Evolutionary conservation across 2,888 invertebrate genomes (phyloP).

Genomic region (Eupithecia inturbata): DNA sequence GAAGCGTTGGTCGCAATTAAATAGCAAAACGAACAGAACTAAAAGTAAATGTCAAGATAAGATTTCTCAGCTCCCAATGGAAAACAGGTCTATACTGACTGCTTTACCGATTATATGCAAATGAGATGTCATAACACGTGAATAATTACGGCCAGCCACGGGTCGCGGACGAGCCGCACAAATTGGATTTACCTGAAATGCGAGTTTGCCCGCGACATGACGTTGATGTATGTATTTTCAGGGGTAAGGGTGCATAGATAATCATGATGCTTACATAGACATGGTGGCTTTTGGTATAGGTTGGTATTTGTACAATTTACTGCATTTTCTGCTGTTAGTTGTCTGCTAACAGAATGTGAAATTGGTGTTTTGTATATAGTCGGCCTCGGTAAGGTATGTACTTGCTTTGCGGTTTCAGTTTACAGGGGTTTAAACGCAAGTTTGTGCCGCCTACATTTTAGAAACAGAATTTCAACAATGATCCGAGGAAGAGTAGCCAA

Average conservation of each 20-base stretch:
- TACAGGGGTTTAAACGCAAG: background rate
- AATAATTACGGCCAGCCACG: constrained; percentile 82
- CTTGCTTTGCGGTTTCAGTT: background rate
- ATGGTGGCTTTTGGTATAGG: background rate
- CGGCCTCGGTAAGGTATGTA: background rate
- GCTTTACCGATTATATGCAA: constrained; percentile 82
- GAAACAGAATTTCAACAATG: background rate
- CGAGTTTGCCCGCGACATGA: constrained; percentile 69
- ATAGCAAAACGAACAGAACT: background rate
- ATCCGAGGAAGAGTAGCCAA: background rate
- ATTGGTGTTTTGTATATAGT: background rate
- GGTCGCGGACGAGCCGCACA: constrained; percentile 78
- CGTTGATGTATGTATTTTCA: constrained; percentile 65
- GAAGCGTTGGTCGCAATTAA: background rate
- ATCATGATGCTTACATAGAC: constrained; percentile 17
- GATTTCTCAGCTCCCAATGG: background rate
- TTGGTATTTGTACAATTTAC: constrained; percentile 9
- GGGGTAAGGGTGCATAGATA: constrained; percentile 43
- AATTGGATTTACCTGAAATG: constrained; percentile 82
- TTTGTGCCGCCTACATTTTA: background rate
- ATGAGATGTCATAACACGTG: constrained; percentile 84
- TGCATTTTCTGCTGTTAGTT: background rate
- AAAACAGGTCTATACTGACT: constrained; percentile 49
- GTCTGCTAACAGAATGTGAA: background rate
- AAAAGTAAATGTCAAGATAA: constrained; percentile 2